These are phyloP conservation scores for Falcunculus frontatus DNA, from an alignment of 2,113 vertebrate species.

Conservation along the genomic window DNA sequence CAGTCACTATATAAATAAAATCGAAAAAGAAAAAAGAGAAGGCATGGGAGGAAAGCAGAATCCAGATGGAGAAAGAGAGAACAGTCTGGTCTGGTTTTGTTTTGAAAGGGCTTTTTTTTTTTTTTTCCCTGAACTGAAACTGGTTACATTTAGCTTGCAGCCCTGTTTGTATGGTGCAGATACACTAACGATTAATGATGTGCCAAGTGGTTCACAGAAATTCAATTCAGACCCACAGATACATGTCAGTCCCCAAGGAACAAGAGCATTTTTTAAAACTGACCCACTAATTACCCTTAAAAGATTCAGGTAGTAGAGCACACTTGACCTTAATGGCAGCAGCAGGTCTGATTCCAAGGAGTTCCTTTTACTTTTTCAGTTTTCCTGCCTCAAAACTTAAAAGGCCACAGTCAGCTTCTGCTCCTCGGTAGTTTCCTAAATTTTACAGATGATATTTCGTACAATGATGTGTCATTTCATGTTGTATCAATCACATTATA, in stretches of 20 bases:
- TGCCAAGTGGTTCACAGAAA: conserved; percentile 24
- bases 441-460: conserved; percentile 73
- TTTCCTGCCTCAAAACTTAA: background rate
- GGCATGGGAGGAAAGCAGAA: background rate
- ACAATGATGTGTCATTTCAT: conserved; percentile 67
- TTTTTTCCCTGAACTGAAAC: background rate
- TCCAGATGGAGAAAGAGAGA: background rate
- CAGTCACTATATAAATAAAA: background rate
- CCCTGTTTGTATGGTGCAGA: background rate
- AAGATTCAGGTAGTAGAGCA: background rate
- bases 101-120: background rate
- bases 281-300: conserved; percentile 19
- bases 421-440: conserved; percentile 40
- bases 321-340: background rate
- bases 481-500: conserved; percentile 72
- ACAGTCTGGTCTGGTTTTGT: background rate
- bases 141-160: conserved; percentile 22
- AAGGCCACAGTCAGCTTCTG: background rate
- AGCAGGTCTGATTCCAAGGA: background rate
- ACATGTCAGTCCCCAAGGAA: conserved; percentile 16
- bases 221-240: conserved; percentile 36
- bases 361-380: background rate
- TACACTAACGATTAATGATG: conserved; percentile 47
- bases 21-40: background rate
- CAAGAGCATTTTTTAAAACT: background rate